These are phyloP conservation scores for Micropterix aruncella DNA, from an alignment of 2,888 invertebrate genomes.

Conservation along the genomic window DNA sequence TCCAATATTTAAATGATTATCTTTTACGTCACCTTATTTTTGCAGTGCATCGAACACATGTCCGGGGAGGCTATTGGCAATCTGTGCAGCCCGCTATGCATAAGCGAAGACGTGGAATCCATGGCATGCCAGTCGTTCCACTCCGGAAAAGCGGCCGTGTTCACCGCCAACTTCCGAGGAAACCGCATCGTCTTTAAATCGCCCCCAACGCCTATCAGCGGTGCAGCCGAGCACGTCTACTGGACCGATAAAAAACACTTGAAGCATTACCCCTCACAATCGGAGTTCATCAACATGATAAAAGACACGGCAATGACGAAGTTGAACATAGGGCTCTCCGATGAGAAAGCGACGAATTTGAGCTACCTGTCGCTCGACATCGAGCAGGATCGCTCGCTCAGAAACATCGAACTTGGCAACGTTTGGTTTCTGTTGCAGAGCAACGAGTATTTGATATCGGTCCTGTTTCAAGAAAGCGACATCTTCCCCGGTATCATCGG, in stretches of 20 bases:
- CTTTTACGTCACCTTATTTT: conserved; percentile 13
- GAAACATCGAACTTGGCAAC: conserved; percentile 41
- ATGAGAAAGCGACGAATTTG: conserved; percentile 31
- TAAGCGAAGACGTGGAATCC: conserved; percentile 34
- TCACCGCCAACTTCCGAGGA: conserved; percentile 42
- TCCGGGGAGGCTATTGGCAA: conserved; percentile 42
- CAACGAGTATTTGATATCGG: conserved; percentile 49
- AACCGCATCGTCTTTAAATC: conserved; percentile 44
- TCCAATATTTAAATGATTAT: neutral
- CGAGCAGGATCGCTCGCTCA: conserved; percentile 21
- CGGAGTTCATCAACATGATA: conserved; percentile 35
- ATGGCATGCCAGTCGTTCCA: conserved; percentile 45
- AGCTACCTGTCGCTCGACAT: conserved; percentile 28
- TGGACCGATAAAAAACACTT: conserved; percentile 25
- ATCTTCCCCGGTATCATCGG: conserved; percentile 51
- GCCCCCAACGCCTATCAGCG: conserved; percentile 21
- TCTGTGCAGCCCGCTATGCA: conserved; percentile 47
- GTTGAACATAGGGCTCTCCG: conserved; percentile 36
- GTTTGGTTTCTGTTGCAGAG: conserved; percentile 49
- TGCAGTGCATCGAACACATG: conserved; percentile 41
- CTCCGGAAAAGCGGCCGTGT: conserved; percentile 45
- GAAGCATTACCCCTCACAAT: conserved; percentile 35
- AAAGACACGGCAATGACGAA: conserved; percentile 33
- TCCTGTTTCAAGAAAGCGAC: conserved; percentile 41
- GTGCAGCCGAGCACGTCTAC: conserved; percentile 28